These are phyloP conservation scores for Steinernema carpocapsae DNA, from an alignment of 2,888 invertebrate genomes.

Conservation along the genomic window DNA sequence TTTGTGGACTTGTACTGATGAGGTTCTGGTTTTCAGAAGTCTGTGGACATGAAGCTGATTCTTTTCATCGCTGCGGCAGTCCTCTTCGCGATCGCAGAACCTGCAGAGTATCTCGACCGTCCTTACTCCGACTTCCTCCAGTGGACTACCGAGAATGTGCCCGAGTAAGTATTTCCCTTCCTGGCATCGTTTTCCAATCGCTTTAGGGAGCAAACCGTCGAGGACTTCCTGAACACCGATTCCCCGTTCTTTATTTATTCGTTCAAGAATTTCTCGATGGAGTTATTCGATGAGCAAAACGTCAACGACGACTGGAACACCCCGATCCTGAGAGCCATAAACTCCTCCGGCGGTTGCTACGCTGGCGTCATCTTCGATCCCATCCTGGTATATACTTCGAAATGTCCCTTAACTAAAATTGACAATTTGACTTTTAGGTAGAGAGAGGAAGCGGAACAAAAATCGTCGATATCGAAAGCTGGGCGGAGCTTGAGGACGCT, in stretches of 20 bases:
- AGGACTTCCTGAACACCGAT: constrained; percentile 1
- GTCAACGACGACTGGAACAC: not conserved
- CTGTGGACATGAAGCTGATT: no score
- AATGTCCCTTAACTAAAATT: no score
- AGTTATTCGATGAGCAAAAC: not conserved
- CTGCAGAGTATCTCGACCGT: no score
- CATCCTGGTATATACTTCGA: not conserved
- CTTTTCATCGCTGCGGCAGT: no score
- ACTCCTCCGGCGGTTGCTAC: not conserved
- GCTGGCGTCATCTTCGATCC: not conserved
- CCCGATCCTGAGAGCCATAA: not conserved
- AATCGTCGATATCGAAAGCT: not conserved
- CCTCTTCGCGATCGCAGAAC: no score
- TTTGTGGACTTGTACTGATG: no score
- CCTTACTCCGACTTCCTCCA: not conserved
- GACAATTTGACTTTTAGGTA: no score
- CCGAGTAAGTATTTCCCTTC: not conserved
- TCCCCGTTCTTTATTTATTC: not conserved
- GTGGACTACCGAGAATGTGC: not conserved
- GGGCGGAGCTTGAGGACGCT: not conserved
- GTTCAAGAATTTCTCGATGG: not conserved
- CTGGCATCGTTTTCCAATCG: no score
- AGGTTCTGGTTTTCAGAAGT: no score
- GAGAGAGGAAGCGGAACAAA: no score
- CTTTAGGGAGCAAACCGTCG: not conserved